Evolutionary conservation across 1,140 invertebrate species (phyloP).

Genomic region (Eueides isabella): DNA sequence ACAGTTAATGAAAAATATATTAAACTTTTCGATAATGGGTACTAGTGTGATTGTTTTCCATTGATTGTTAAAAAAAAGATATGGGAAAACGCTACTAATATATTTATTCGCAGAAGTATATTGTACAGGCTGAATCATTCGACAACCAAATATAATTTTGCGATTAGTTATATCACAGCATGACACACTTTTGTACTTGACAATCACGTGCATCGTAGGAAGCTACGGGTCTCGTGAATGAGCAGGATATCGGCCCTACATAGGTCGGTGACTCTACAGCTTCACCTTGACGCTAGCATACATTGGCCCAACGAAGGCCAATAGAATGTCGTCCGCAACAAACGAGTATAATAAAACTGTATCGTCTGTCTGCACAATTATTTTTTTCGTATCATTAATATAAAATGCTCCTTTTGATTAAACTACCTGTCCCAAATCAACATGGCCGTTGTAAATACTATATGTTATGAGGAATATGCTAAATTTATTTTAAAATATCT

Average conservation of each 20-base stretch:
- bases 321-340: slow-evolving; percentile 32
- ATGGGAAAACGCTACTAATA: neutral
- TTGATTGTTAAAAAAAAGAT: neutral
- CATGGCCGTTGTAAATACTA: neutral
- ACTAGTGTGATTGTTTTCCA: neutral
- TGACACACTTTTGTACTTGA: slow-evolving; percentile 22
- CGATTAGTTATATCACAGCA: neutral
- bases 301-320: slow-evolving; percentile 14
- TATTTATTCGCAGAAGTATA: neutral
- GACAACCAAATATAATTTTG: slow-evolving; percentile 9
- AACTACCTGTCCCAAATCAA: neutral
- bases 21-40: too few species aligned
- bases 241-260: slow-evolving; percentile 53
- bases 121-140: neutral
- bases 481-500: neutral
- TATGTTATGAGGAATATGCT: neutral
- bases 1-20: too few species aligned
- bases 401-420: neutral
- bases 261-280: slow-evolving; percentile 48
- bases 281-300: slow-evolving; percentile 46
- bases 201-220: slow-evolving; percentile 43
- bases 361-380: slow-evolving; percentile 10
- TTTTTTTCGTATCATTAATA: slow-evolving; percentile 1
- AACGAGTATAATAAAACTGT: slow-evolving; percentile 21
- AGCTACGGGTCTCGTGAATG: slow-evolving; percentile 33